phyloP scores from a whole-genome alignment of 2,113 vertebrate genomes.

The Odontesthes bonariensis region DNA sequence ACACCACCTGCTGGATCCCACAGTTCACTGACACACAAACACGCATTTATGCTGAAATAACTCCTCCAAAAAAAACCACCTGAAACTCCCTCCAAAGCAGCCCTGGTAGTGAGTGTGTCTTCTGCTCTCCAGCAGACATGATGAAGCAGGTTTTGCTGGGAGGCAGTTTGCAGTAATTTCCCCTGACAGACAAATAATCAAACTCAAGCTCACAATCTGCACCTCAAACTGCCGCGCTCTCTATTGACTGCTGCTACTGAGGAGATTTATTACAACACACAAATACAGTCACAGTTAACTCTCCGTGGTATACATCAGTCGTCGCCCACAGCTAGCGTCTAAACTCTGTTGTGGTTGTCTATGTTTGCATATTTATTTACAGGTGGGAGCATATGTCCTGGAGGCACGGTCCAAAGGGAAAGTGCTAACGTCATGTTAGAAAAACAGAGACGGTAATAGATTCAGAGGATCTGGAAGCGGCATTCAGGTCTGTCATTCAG shows the following conservation, averaged over 20 bases:
- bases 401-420: slow-evolving; percentile 70
- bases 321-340: slow-evolving; percentile 74
- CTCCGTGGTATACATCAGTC: slow-evolving; percentile 66
- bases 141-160: slow-evolving; percentile 66
- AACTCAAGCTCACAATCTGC: slow-evolving; percentile 66
- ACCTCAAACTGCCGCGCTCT: slow-evolving; percentile 57
- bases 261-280: slow-evolving; percentile 78
- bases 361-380: slow-evolving; percentile 79
- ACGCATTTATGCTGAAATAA: slow-evolving; percentile 15
- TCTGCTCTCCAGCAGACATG: slow-evolving; percentile 55
- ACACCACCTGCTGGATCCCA: slow-evolving; percentile 94
- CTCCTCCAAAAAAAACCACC: slow-evolving; percentile 16
- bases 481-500: slow-evolving; percentile 50
- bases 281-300: slow-evolving; percentile 64
- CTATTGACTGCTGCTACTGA: slow-evolving; percentile 69
- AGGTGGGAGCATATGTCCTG: slow-evolving; percentile 73
- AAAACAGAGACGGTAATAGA: slow-evolving; percentile 36
- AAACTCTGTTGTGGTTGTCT: slow-evolving; percentile 68
- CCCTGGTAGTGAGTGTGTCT: slow-evolving; percentile 12
- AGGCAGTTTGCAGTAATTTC: slow-evolving; percentile 78
- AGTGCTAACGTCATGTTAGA: slow-evolving; percentile 61
- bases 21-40: slow-evolving; percentile 72
- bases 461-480: slow-evolving; percentile 50
- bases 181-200: slow-evolving; percentile 73
- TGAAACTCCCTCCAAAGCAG: slow-evolving; percentile 37